These are phyloP conservation scores for Acheta domesticus DNA, from an alignment of 2,888 invertebrate species.

Conservation along the genomic window DNA sequence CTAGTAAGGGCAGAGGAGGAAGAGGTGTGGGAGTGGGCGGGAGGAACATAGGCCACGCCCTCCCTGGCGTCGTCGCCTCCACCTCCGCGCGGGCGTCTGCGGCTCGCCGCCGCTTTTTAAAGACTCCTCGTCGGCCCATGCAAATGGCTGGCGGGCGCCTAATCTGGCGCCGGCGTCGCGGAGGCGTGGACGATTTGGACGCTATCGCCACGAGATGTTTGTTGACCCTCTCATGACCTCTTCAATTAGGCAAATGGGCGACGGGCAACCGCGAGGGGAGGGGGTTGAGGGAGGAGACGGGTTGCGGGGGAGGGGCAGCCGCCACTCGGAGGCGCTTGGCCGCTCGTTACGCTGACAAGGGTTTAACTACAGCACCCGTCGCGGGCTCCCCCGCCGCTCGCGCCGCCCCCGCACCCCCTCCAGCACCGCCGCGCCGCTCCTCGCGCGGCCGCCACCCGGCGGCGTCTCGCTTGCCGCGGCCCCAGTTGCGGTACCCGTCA, in stretches of 20 bases:
- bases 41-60: background rate
- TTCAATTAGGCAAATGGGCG: constrained; percentile 1
- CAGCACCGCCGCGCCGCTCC: background rate
- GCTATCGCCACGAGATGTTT: constrained; percentile 8
- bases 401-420: background rate
- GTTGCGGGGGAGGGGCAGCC: background rate
- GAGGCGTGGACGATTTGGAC: background rate
- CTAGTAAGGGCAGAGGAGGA: background rate
- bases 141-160: background rate
- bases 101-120: background rate
- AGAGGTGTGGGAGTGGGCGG: background rate
- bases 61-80: background rate
- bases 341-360: constrained; percentile 18
- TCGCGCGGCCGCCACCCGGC: background rate
- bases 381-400: background rate
- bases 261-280: background rate
- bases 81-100: too few species aligned
- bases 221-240: constrained; percentile 18
- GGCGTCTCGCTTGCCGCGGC: background rate
- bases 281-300: background rate
- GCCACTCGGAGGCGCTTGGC: background rate
- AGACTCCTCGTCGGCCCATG: background rate
- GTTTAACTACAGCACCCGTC: background rate
- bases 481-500: background rate
- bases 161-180: background rate